Conservation (phyloP, 2,113 vertebrate species). For the Saccopteryx leptura region DNA sequence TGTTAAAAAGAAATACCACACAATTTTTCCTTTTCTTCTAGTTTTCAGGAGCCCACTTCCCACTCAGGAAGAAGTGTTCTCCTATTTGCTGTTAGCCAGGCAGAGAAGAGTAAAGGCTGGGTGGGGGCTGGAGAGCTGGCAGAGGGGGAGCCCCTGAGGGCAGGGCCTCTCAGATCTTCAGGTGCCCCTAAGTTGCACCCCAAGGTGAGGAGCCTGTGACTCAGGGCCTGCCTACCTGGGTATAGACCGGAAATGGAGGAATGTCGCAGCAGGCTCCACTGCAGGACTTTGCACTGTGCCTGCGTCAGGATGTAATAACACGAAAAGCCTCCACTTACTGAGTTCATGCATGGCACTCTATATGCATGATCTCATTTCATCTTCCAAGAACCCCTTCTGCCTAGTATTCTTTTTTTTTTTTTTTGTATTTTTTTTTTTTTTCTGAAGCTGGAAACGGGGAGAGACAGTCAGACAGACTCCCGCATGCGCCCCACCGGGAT, state of each 20-base stretch:
- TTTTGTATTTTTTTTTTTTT: no score
- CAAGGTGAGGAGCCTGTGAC: neutral
- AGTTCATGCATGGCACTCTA: neutral
- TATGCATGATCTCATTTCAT: neutral
- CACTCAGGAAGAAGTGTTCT: neutral
- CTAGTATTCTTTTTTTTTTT: neutral
- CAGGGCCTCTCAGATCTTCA: neutral
- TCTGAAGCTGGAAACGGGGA: no score
- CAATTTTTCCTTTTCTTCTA: neutral
- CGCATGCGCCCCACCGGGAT: no score
- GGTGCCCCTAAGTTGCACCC: neutral
- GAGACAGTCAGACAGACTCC: no score
- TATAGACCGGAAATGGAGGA: neutral
- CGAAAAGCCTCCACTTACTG: neutral
- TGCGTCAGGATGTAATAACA: neutral
- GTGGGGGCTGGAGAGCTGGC: neutral
- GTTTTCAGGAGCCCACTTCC: neutral
- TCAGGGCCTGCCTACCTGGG: neutral
- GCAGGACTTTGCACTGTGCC: neutral
- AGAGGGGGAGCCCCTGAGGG: neutral
- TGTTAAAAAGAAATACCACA: conserved; percentile 27
- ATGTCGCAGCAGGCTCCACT: neutral
- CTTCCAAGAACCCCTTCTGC: neutral
- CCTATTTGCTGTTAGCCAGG: neutral
- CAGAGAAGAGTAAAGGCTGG: neutral